Conservation (phyloP, 2,797 vertebrate genomes). For the Thaleichthys pacificus region DNA sequence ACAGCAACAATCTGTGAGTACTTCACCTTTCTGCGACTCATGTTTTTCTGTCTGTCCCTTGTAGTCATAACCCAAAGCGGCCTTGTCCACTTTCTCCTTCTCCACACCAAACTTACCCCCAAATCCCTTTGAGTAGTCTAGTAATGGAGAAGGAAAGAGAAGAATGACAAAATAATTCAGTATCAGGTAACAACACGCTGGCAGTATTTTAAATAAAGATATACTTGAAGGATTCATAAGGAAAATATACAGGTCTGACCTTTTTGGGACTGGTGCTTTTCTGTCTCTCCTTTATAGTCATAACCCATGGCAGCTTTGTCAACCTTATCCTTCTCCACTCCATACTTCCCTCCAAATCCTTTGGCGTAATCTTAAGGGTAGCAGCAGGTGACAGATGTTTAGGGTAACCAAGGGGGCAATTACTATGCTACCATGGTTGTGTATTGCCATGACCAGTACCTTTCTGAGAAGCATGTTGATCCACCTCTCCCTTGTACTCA, state of each 20-base stretch:
- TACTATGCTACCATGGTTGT: not conserved
- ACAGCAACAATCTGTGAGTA: not conserved
- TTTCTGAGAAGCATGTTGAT: conserved; percentile 90
- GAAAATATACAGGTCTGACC: conserved; percentile 21
- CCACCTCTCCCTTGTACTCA: conserved; percentile 89
- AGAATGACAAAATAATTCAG: not conserved
- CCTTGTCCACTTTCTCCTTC: conserved; percentile 83
- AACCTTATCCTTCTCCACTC: conserved; percentile 83
- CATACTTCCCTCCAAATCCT: conserved; percentile 88
- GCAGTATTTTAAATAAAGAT: not conserved
- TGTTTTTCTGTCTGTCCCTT: conserved; percentile 77
- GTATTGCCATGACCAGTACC: conserved; percentile 61
- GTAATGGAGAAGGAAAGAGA: not conserved
- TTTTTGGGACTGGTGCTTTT: conserved; percentile 86
- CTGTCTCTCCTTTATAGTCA: conserved; percentile 83
- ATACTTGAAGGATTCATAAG: no score
- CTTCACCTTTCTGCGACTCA: conserved; percentile 79
- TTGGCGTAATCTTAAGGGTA: conserved; percentile 76
- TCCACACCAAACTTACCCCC: conserved; percentile 89
- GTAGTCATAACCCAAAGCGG: conserved; percentile 72
- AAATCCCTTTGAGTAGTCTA: conserved; percentile 79
- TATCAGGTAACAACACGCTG: not conserved
- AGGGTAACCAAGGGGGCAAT: not conserved
- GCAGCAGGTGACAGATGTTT: not conserved
- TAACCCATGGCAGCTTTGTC: conserved; percentile 87